Evolutionary conservation across 2,888 invertebrate species (phyloP).

Genomic region (Folsomia manolachei): DNA sequence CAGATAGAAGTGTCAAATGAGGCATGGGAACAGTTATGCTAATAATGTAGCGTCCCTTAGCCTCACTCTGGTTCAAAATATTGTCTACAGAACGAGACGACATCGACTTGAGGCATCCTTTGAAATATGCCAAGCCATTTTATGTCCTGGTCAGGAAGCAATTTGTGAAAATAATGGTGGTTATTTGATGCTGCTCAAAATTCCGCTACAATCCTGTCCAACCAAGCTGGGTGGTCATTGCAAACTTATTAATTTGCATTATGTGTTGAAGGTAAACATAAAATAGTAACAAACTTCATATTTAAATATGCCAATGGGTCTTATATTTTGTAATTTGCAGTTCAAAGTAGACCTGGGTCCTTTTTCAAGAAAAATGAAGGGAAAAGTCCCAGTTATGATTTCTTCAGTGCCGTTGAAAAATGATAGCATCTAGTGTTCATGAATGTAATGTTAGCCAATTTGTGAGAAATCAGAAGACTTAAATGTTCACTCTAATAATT

Average conservation of each 20-base stretch:
- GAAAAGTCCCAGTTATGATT: not conserved
- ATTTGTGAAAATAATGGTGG: not conserved
- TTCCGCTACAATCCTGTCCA: not conserved
- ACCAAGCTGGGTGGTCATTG: not conserved
- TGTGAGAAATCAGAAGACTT: too few relatives aligned
- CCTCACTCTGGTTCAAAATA: not conserved
- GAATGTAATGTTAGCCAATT: too few relatives aligned
- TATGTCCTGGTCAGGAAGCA: not conserved
- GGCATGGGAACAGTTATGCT: not conserved
- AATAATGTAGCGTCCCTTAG: not conserved
- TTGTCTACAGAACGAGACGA: not conserved
- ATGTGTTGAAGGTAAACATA: not conserved
- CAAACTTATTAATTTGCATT: not conserved
- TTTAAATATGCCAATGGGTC: not conserved
- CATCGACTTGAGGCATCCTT: not conserved
- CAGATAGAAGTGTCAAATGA: not conserved
- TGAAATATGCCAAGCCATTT: not conserved
- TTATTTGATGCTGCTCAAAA: not conserved
- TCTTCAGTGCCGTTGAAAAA: too few relatives aligned
- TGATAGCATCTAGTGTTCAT: too few relatives aligned
- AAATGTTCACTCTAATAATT: too few relatives aligned
- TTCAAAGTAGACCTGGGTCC: not conserved
- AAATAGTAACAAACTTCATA: not conserved
- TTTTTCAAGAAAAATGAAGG: not conserved
- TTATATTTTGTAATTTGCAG: too few relatives aligned